Evolutionary conservation across 2,797 vertebrate genomes (phyloP).

Genomic region (Paedocypris micromegethes): DNA sequence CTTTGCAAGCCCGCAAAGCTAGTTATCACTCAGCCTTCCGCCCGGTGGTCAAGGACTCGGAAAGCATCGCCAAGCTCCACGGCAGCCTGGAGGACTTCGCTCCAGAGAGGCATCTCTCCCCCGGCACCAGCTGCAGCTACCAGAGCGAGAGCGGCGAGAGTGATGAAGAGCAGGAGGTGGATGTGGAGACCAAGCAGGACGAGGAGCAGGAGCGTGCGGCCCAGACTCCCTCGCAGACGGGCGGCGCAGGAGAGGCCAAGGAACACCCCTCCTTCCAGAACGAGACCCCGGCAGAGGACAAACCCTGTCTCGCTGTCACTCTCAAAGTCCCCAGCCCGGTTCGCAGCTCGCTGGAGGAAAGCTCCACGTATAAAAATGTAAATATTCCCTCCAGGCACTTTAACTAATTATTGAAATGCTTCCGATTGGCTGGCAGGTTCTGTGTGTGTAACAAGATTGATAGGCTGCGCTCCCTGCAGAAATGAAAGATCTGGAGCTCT

Average conservation of each 20-base stretch:
- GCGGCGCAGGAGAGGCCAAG: conserved; percentile 59
- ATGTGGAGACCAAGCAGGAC: conserved; percentile 69
- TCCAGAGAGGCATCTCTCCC: conserved; percentile 60
- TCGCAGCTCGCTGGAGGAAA: conserved; percentile 77
- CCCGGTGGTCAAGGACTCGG: conserved; percentile 85
- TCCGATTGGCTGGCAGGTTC: conserved; percentile 73
- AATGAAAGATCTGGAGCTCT: conserved; percentile 79
- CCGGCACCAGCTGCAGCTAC: conserved; percentile 83
- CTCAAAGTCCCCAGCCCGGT: conserved; percentile 72
- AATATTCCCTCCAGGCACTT: conserved; percentile 78
- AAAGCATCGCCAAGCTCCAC: conserved; percentile 90
- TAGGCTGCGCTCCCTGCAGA: conserved; percentile 75
- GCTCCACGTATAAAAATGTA: conserved; percentile 88
- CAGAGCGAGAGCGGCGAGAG: conserved; percentile 79
- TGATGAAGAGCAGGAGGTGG: conserved; percentile 80
- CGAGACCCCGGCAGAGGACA: conserved; percentile 56
- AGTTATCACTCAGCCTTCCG: conserved; percentile 91
- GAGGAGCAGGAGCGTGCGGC: conserved; percentile 64
- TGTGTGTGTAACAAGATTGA: conserved; percentile 81
- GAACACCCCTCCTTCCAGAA: conserved; percentile 52
- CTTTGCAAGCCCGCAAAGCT: conserved; percentile 65
- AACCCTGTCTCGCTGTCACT: conserved; percentile 58
- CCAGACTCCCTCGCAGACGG: conserved; percentile 31
- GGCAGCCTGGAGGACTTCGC: conserved; percentile 61
- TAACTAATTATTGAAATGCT: conserved; percentile 79